Evolutionary conservation across 1,140 invertebrate genomes (phyloP).

Genomic region (Zaprionus kolodkinae): DNA sequence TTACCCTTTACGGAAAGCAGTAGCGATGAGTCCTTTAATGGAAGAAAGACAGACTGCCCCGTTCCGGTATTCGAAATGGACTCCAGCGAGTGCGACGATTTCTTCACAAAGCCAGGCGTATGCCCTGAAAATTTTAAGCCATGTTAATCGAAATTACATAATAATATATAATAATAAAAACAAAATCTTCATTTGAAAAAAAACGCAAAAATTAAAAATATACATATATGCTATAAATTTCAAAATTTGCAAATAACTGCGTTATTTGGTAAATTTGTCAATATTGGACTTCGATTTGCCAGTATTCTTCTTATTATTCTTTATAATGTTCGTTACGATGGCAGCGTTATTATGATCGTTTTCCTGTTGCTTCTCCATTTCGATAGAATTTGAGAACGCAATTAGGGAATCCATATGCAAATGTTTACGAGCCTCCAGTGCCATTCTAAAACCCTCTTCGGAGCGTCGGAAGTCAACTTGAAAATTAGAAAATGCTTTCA

Average conservation of each 20-base stretch:
- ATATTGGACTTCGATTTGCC: slow-evolving; percentile 23
- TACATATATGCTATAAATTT: slow-evolving; percentile 9
- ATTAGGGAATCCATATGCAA: slow-evolving; percentile 31
- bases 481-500: slow-evolving; percentile 39
- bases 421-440: slow-evolving; percentile 14
- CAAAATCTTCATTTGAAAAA: not conserved
- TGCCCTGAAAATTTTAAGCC: slow-evolving; percentile 59
- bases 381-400: slow-evolving; percentile 23
- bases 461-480: slow-evolving; percentile 44
- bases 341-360: slow-evolving; percentile 30
- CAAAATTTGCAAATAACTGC: not conserved
- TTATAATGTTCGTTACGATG: slow-evolving; percentile 25
- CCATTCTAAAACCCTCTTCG: slow-evolving; percentile 37
- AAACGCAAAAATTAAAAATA: slow-evolving; percentile 2
- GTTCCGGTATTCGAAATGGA: not conserved
- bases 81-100: not conserved
- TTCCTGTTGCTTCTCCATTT: slow-evolving; percentile 29
- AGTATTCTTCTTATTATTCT: slow-evolving; percentile 20
- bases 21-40: not conserved
- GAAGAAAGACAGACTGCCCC: slow-evolving; percentile 4
- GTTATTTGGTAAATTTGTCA: slow-evolving; percentile 2
- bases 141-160: slow-evolving; percentile 31
- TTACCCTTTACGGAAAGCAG: slow-evolving; percentile 25
- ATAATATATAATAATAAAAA: not conserved
- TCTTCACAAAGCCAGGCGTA: not conserved